Base-by-base conservation (phyloP, 2,797 vertebrate genomes). In the Martes flavigula region DNA sequence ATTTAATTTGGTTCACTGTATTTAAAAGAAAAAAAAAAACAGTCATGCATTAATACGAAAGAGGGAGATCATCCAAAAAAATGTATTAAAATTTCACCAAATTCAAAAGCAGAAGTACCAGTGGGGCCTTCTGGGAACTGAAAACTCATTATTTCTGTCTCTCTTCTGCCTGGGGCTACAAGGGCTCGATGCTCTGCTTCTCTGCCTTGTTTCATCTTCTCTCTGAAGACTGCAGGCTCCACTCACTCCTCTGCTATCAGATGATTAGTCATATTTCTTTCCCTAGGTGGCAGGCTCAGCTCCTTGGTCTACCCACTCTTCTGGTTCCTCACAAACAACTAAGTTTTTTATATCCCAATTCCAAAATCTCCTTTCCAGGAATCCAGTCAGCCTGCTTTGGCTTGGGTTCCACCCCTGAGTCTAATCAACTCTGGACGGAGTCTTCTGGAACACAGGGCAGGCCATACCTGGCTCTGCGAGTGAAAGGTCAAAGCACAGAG, bases 1-100 rank as follows among this genome's bases (percentile, higher is more conserved):
- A 66, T 94, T 43, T 68, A 75, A 68, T 32, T 51, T 77, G 48
- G n/a, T 38, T 92, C 68, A 15, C 23, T 91, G 91, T 70, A 20
- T 86, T 91, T 90, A 54, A 88, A 81, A 73, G 27, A 46, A 54
- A 86, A 35, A 51, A 48, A 13, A 48, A 13, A 27, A 11, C 35
- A n/a, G 2, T 2, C 13, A 38, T 15, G 0, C 14, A 46, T 30
- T 35, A 40, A 46, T 2, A 78, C 21, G 18, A 23, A 11, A 62
- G 58, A 1, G 23, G 0, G 12, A 30, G 4, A 13, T 54, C 78
- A 48, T 56, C 75, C 1, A 21, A 86, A 92, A 46, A 46, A 32
- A 75, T 17, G 0, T 7, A 17, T 30, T 10, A 12, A 14, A 43
- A 70, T 48, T 1, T 72, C 23, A 32, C 70, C 93, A 17, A 72